Conservation (phyloP, 2,113 vertebrate genomes). For the Deroptyus accipitrinus region DNA sequence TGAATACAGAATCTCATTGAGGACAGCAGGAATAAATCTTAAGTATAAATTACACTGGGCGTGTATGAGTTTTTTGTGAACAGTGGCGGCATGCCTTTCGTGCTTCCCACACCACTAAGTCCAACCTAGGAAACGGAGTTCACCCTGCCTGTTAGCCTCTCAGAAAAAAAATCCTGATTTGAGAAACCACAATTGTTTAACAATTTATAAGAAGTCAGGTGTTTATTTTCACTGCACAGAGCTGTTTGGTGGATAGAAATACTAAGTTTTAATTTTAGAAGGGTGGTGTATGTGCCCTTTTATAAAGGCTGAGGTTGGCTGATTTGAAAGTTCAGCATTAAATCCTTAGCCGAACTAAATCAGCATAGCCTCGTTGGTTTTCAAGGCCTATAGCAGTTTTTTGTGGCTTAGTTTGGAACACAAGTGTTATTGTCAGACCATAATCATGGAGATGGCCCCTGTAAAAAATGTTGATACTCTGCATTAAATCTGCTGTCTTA, state of each 20-base stretch:
- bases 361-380: neutral
- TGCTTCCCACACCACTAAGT: neutral
- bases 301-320: neutral
- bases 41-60: neutral
- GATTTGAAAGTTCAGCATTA: neutral
- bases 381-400: neutral
- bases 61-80: neutral
- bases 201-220: neutral
- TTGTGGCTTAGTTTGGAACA: neutral
- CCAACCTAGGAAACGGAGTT: neutral
- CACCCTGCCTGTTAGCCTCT: neutral
- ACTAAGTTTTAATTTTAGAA: neutral
- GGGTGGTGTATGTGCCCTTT: neutral
- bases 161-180: neutral
- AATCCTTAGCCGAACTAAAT: neutral
- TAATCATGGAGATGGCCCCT: neutral
- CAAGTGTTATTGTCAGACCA: neutral
- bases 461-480: neutral
- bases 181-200: neutral
- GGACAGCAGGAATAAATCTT: neutral
- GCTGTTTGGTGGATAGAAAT: neutral
- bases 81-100: neutral
- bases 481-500: neutral
- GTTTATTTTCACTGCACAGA: neutral
- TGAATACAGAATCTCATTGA: neutral